Evolutionary conservation across 2,888 invertebrate genomes (phyloP), one percentile per base, ranked within the genome.

Genomic region (Drosophila testacea): DNA sequence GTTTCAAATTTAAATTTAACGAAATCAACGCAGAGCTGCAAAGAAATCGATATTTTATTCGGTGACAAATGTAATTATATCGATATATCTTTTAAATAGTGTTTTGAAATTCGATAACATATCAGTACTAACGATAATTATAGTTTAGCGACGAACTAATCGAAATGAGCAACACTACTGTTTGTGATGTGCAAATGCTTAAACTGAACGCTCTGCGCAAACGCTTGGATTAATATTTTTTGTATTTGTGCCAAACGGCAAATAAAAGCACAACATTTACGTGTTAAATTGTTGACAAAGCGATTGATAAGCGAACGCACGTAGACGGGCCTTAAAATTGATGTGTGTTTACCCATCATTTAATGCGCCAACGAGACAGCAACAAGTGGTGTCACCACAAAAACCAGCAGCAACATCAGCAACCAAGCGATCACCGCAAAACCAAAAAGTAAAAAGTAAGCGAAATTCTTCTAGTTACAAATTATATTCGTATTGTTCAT

Each of bases 361-460:
- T 72, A 74, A 69, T 78, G 72, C 80, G 60, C 72, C 77, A 77
- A 71, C 74, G 36, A 52, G 65, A 60, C 52, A 88, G 75, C 83
- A 83, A 83, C 83, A 83, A 83, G 83, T 83, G 82, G 82, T 86
- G 54, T 55, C 69, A 67, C 70, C 81, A 75, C 86, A 76, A 56
- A 64, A 44, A 63, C 48, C 52, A 59, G 32, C 63, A 64, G 36
- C 46, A 41, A 42, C 30, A 64, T 63, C 46, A 62, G 52, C 48
- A 59, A 27, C 34, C 46, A 57, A 79, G 82, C 38, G 59, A 78
- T 62, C 66, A 59, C 57, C 61, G 61, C 30, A 57, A 69, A 48
- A 50, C 47, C 39, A 62, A 52, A 54, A 71, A 68, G 36, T 56
- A 69, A 72, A 72, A 66, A 69, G 69, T 72, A 78, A 80, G 80